Percentiles rank a stretch among this genome's conserved stretches.
phyloP scores from a whole-genome alignment of 2,113 vertebrate genomes.

The Chrysemys picta region DNA sequence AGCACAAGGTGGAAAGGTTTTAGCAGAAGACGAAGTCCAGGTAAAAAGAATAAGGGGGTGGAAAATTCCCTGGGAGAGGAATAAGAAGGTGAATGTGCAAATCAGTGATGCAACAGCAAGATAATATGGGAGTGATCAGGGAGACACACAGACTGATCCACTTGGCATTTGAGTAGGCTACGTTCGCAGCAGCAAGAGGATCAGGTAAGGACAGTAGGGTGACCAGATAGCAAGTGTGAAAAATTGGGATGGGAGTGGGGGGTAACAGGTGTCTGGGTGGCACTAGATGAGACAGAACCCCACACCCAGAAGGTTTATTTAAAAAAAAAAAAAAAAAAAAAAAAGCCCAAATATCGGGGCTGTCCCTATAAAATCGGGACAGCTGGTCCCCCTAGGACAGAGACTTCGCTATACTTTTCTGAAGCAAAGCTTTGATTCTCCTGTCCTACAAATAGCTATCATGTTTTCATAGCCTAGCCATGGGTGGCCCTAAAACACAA shows the following conservation, averaged over 20 bases:
- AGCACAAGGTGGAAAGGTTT: background rate
- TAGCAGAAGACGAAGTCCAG: background rate
- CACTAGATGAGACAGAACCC: too few species aligned
- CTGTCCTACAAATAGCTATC: background rate
- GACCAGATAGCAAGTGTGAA: too few species aligned
- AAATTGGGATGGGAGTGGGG: too few species aligned
- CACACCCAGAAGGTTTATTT: too few species aligned
- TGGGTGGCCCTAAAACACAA: background rate
- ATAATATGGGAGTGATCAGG: background rate
- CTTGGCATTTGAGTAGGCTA: background rate
- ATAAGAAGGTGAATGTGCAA: background rate
- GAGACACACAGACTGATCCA: background rate
- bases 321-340: too few species aligned
- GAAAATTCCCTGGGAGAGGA: background rate
- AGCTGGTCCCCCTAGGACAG: background rate
- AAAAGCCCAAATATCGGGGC: too few species aligned
- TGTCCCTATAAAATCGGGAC: too few species aligned
- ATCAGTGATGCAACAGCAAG: background rate
- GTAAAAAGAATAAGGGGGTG: background rate
- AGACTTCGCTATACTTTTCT: background rate
- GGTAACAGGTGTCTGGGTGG: too few species aligned
- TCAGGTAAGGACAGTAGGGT: background rate
- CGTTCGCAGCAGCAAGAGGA: background rate
- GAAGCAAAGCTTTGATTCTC: background rate
- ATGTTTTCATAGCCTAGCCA: background rate